Percentiles rank a stretch among this genome's conserved stretches.
phyloP scores from a whole-genome alignment of 1,140 invertebrate genomes.

The Pemphigus obesinymphae region DNA sequence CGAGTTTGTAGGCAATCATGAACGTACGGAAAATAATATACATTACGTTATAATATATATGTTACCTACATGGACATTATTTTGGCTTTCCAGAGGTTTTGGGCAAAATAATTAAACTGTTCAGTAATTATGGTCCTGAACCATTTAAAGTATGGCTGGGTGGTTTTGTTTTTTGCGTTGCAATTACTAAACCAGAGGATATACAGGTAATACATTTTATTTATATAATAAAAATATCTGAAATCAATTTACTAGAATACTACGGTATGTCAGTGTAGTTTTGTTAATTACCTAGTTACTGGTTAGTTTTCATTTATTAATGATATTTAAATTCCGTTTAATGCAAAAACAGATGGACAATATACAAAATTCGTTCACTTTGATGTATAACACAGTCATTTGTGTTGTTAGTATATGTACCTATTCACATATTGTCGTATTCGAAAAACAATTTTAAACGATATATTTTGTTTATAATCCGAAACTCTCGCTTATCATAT shows the following conservation, averaged over 20 bases:
- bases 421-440: no score
- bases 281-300: no score
- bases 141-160: conserved; percentile 53
- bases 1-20: conserved; percentile 53
- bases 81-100: conserved; percentile 49
- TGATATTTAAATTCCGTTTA: no score
- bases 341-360: not conserved
- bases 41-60: not conserved
- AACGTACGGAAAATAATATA: conserved; percentile 50
- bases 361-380: not conserved
- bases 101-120: conserved; percentile 45
- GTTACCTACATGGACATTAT: not conserved
- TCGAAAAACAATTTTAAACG: no score
- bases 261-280: not conserved
- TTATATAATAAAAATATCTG: not conserved
- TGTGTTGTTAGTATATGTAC: no score
- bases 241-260: not conserved
- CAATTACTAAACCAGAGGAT: conserved; percentile 52
- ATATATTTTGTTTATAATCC: no score
- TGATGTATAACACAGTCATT: no score
- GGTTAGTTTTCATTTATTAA: no score
- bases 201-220: conserved; percentile 51
- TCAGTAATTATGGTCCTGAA: conserved; percentile 44
- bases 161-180: conserved; percentile 51
- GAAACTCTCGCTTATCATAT: no score